These are phyloP conservation scores for Picathartes gymnocephalus DNA, from an alignment of 2,113 vertebrate species.

Conservation along the genomic window DNA sequence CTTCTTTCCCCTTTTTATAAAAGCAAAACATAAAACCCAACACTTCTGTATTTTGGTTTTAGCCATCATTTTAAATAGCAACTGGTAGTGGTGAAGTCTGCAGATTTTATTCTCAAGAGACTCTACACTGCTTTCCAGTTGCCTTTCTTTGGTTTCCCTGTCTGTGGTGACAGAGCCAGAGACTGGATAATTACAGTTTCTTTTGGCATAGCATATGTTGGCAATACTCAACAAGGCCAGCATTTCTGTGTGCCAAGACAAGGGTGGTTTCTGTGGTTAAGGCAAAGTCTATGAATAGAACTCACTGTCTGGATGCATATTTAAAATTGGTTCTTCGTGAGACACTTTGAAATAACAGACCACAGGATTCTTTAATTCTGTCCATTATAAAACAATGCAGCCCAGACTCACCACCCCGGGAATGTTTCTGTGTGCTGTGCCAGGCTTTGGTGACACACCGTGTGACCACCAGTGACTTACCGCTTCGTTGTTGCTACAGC, in stretches of 20 bases:
- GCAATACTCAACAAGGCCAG: not conserved
- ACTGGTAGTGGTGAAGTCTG: not conserved
- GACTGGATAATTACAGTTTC: not conserved
- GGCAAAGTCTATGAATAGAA: not conserved
- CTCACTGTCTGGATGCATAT: not conserved
- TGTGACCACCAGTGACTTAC: rapidly evolving
- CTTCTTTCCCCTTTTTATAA: not conserved
- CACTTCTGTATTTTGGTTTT: not conserved
- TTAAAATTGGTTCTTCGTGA: not conserved
- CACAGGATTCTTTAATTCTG: not conserved
- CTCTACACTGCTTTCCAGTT: not conserved
- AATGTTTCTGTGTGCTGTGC: rapidly evolving
- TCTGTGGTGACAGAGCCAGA: not conserved
- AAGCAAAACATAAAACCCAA: not conserved
- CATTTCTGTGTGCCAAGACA: not conserved
- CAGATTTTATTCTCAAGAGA: not conserved
- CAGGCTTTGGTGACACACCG: rapidly evolving
- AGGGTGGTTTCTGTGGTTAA: not conserved
- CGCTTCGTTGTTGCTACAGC: rapidly evolving
- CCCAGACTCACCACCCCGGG: rapidly evolving
- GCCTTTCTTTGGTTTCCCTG: not conserved
- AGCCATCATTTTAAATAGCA: not conserved
- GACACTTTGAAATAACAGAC: not conserved
- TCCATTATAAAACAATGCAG: not conserved
- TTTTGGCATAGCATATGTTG: not conserved